Base-by-base conservation (phyloP, 2,797 vertebrate genomes). In the Pogonophryne albipinna region DNA sequence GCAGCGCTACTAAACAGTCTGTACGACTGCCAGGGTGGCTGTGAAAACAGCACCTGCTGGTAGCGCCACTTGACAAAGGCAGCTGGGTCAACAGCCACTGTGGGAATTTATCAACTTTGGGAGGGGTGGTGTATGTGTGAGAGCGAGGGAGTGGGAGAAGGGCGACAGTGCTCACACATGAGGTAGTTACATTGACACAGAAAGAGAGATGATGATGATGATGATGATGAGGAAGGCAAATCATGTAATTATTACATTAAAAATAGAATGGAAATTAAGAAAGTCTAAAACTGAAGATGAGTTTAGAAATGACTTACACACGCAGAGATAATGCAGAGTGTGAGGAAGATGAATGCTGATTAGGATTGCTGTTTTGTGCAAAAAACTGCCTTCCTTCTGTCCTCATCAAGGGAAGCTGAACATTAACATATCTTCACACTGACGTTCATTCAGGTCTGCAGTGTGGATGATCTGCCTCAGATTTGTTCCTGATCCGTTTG, bases 11-110 rank as follows among this genome's bases (percentile, higher is more conserved):
- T 98, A 97, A 98, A 98, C 97, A 98, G 97, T 96, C 97, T 98
- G 97, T 96, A 95, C 96, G 95, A 97, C 97, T 97, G 96, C 96
- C 97, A 97, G 98, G 97, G 97, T 98, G 98, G 97, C 96, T 97
- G 94, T 96, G 97, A 97, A 98, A 98, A 97, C 97, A 97, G 95
- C 97, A 99, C 97, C 98, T 97, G 97, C 97, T 96, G 95, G 92
- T 95, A 96, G 94, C 95, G 95, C 95, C 96, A 95, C 97, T 97
- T 96, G 96, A 96, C 95, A 96, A 96, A 96, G 96, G 97, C 98
- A 99, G 98, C 97, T 99, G 97, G 98, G 97, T 98, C 98, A 99
- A 99, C 97, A 98, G 97, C 97, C 98, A 96, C 97, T 96, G 96
- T 97, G 97, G 97, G 97, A 98, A 98, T 97, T 97, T 96, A 97